Evolutionary conservation across 2,888 invertebrate genomes (phyloP), one percentile per base, ranked within the genome.

Genomic region (Ophion ellenae): DNA sequence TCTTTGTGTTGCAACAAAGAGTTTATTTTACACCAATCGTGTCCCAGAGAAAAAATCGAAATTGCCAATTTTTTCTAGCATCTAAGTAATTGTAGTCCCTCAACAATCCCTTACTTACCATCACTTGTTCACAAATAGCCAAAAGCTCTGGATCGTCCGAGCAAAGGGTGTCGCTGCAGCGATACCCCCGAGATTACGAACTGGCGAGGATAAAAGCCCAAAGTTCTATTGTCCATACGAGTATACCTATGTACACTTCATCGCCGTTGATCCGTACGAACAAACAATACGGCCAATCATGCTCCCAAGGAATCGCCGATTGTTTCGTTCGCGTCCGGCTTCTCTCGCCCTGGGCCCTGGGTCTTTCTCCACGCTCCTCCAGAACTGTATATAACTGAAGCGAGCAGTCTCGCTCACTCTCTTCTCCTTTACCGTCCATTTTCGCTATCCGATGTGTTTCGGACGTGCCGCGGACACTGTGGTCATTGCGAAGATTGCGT

Each of bases 211-310:
- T 74, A 59, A 59, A 79, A 69, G 63, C 24, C 20, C 36, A 59
- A 77, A 74, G 67, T 61, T 82, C 66, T 59, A 82, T 84, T 85
- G 84, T 85, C 71, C 76, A 59, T 36, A 14, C 17, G 69, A 17
- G 20, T 61, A 45, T 17, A 61, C 40, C 69, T 80, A 14, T 74
- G 20, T n/a, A 10, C 9, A 40, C 66, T 67, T 10, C 45, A 64
- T n/a, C 20, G 57, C 24, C 63, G 70, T 59, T 67, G 69, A 79
- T 69, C 74, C 70, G 53, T 53, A 73, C 67, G 70, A 70, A 59
- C 57, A 86, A 87, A 93, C 92, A 93, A 93, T 93, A 93, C 91
- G 87, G 91, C 92, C 91, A 93, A 93, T 93, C 93, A 93, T 84
- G 86, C 91, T 89, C 91, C 91, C 90, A 92, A 93, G 93, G 91